Conservation (phyloP, 1,140 invertebrate species). For the Solenopsis fugax region DNA sequence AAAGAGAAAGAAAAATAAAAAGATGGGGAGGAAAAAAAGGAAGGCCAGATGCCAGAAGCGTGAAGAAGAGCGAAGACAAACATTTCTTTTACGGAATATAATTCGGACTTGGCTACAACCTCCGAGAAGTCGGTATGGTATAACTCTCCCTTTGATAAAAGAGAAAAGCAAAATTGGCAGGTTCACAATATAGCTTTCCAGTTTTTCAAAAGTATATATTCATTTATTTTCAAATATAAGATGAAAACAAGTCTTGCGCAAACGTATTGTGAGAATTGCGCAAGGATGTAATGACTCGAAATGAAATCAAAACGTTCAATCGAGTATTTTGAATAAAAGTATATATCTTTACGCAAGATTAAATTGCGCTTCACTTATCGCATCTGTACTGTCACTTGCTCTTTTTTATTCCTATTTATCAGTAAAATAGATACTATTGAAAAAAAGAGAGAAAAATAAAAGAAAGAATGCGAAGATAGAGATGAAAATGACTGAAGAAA, state of each 20-base stretch:
- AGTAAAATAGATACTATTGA: too few species aligned
- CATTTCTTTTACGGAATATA: slow-evolving; percentile 33
- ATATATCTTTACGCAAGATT: too few species aligned
- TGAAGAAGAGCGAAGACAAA: slow-evolving; percentile 17
- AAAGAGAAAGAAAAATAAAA: not conserved
- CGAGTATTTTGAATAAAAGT: too few species aligned
- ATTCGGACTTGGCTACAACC: slow-evolving; percentile 18
- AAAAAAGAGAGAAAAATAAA: too few species aligned
- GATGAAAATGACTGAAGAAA: too few species aligned
- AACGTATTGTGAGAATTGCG: not conserved
- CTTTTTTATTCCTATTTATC: too few species aligned
- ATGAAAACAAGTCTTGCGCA: not conserved
- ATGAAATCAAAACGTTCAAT: too few species aligned
- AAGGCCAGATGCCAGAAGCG: slow-evolving; percentile 9
- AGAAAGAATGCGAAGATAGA: too few species aligned
- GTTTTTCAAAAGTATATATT: not conserved
- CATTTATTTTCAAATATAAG: not conserved
- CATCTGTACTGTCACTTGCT: too few species aligned
- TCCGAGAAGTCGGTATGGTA: not conserved
- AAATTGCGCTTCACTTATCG: too few species aligned
- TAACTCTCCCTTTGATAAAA: slow-evolving; percentile 10
- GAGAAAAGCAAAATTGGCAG: not conserved
- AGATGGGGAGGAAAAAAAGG: not conserved
- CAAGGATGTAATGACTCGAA: not conserved
- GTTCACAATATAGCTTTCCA: not conserved